These are phyloP conservation scores for Tauraco hartlaubi DNA, from an alignment of 2,797 vertebrate genomes.

Conservation along the genomic window DNA sequence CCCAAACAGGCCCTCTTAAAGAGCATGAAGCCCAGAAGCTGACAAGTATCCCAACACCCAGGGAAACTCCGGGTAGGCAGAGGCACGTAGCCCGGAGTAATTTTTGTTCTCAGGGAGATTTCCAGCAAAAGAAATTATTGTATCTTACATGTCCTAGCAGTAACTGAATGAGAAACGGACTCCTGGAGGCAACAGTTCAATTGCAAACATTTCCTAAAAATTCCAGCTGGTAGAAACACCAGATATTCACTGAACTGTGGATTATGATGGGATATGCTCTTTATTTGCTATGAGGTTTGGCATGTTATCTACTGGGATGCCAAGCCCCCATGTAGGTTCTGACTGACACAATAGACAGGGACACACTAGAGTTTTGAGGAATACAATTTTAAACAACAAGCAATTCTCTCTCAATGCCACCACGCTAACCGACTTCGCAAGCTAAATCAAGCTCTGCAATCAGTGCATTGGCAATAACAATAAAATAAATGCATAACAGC, in stretches of 20 bases:
- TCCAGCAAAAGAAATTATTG: neutral
- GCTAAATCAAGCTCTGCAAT: neutral
- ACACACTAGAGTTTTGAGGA: neutral
- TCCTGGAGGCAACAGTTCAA: slow-evolving; percentile 16
- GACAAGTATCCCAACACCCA: slow-evolving; percentile 5
- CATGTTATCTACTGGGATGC: neutral
- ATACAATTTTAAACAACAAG: neutral
- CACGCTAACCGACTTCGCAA: neutral
- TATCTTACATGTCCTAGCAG: neutral
- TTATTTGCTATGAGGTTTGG: neutral
- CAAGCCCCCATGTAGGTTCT: neutral
- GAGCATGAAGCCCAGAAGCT: neutral
- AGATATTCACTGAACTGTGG: neutral
- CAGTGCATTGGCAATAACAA: neutral
- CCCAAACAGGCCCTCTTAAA: neutral
- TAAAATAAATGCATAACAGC: neutral
- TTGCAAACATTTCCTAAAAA: neutral
- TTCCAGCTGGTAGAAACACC: neutral
- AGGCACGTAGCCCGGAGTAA: neutral
- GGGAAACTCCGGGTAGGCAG: neutral
- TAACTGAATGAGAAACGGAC: neutral
- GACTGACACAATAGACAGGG: neutral
- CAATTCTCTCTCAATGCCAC: neutral
- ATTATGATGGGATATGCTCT: neutral
- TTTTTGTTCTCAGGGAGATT: neutral